A percentile compares a stretch with the other conserved stretches of the same genome.
Evolutionary conservation across 2,888 invertebrate genomes (phyloP).

Genomic region (Hirtodrosophila confusa): DNA sequence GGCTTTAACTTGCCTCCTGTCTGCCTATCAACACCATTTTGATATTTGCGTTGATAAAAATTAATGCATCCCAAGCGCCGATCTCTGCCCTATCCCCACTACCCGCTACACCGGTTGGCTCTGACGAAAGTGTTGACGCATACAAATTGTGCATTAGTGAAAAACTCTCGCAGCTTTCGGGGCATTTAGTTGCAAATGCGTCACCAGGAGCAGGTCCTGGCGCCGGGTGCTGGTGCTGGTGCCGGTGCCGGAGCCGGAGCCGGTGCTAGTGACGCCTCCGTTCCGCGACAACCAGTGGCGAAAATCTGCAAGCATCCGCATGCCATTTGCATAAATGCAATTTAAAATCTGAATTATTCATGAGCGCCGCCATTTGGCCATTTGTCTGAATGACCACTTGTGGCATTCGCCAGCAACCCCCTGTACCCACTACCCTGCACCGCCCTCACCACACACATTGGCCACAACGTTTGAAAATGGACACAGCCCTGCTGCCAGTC

Average conservation of each 20-base stretch:
- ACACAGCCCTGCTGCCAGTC: conserved; percentile 22
- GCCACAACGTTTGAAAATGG: conserved; percentile 53
- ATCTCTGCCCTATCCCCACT: neutral
- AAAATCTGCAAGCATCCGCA: conserved; percentile 79
- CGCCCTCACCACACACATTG: conserved; percentile 17
- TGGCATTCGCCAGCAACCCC: conserved; percentile 61
- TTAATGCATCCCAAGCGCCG: conserved; percentile 39
- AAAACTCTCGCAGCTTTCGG: conserved; percentile 76
- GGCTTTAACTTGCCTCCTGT: neutral
- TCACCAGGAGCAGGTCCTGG: conserved; percentile 38
- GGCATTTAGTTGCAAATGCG: conserved; percentile 78
- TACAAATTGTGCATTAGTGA: conserved; percentile 81
- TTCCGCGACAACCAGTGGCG: conserved; percentile 64
- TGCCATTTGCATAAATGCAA: conserved; percentile 78
- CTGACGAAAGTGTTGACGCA: conserved; percentile 79
- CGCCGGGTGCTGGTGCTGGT: neutral
- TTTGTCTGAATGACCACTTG: conserved; percentile 80
- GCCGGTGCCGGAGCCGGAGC: neutral
- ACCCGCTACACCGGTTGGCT: conserved; percentile 5
- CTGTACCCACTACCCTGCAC: conserved; percentile 1
- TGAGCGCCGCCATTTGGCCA: conserved; percentile 79
- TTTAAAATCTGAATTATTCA: conserved; percentile 80
- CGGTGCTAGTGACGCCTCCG: conserved; percentile 49
- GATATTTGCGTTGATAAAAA: conserved; percentile 74
- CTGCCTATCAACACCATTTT: conserved; percentile 55